Evolutionary conservation across 2,888 invertebrate genomes (phyloP), one percentile per base, ranked within the genome.

Genomic region (Volucella bombylans): DNA sequence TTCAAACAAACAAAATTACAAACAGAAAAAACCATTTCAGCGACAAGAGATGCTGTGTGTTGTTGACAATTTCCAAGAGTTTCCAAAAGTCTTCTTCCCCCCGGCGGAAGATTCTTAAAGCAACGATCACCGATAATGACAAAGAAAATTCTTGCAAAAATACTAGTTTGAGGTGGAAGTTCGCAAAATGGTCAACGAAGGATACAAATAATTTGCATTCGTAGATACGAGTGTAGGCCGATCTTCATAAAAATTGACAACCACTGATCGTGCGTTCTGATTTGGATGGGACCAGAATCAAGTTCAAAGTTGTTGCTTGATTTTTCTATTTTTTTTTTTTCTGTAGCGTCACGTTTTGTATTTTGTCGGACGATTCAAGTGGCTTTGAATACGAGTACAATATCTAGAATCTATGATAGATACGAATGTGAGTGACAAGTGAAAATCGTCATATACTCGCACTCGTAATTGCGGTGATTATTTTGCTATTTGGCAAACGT

Each of bases 21-120:
- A 6, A 23, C 18, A 23, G 18, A 23, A 57, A n/a, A 15, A 57
- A 12, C 45, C 45, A 39, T 65, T 65, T 64, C 41, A 64, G 41
- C 64, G 71, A 65, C 43, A 71, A 65, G 57, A 57, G 64, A 57
- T 69, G 62, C 55, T 67, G 65, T 67, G 65, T 43, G 65, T 65
- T 61, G 49, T 50, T 64, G 2, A 23, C 23, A 39, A 23, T 31
- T 79, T 61, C 39, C n/a, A 39, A 50, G 45, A 45, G 18, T 23
- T 23, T 23, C 18, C 18, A 18, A 18, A 18, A 18, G 18, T 18
- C 2, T 18, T 18, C 18, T 2, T 2, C 65, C 50, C 50, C 57
- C 64, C 62, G 47, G 31, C 49, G 31, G 31, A 31, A 15, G 54
- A 68, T 45, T 52, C 43, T 45, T 62, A 12, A 61, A 23, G 31